Evolutionary conservation across 1,140 invertebrate species (phyloP).

Genomic region (Aethina tumida): DNA sequence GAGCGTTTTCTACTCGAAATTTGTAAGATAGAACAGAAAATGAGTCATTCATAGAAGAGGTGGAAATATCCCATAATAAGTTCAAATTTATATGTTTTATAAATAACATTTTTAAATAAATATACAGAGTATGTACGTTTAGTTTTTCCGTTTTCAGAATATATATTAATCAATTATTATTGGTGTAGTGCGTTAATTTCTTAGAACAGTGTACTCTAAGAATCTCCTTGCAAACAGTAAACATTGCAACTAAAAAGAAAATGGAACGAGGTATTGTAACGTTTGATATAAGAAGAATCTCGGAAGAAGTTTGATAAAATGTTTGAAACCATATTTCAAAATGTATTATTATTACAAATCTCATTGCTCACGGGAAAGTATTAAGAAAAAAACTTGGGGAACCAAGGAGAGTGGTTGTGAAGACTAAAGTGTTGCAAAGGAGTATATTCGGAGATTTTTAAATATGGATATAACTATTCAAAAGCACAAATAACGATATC

Average conservation of each 20-base stretch:
- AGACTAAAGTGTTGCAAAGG: background rate
- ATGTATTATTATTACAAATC: background rate
- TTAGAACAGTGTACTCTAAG: too few species aligned
- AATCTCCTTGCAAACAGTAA: slow-evolving; percentile 2
- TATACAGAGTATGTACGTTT: too few species aligned
- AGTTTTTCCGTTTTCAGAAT: too few species aligned
- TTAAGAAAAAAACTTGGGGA: background rate
- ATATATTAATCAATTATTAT: too few species aligned
- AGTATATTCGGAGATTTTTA: slow-evolving; percentile 2
- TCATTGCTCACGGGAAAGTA: background rate
- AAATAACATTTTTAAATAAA: too few species aligned
- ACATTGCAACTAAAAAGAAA: slow-evolving; percentile 2
- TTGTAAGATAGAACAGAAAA: too few species aligned
- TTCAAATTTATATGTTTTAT: too few species aligned
- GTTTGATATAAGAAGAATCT: slow-evolving; percentile 1
- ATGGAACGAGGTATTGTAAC: background rate
- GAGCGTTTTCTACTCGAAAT: too few species aligned
- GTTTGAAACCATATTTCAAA: background rate
- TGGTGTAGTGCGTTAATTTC: too few species aligned
- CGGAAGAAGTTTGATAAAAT: slow-evolving; percentile 5
- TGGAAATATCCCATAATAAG: too few species aligned
- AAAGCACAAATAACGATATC: slow-evolving; percentile 4
- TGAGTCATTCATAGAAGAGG: too few species aligned
- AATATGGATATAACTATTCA: slow-evolving; percentile 1
- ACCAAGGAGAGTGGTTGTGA: too few species aligned